Base-by-base conservation (phyloP, 2,113 vertebrate species). In the Benitochromis conjunctus region DNA sequence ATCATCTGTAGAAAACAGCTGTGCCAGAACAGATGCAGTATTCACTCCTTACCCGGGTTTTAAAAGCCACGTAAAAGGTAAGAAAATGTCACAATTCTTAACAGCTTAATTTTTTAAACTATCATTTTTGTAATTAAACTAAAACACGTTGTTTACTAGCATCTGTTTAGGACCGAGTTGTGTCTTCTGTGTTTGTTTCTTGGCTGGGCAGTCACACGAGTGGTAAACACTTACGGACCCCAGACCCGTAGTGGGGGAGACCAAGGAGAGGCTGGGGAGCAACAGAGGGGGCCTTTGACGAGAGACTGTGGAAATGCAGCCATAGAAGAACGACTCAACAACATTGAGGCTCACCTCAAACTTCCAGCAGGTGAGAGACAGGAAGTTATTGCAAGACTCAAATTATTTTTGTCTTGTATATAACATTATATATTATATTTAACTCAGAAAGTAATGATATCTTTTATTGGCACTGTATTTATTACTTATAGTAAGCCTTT, bases 11-110 rank as follows among this genome's bases (percentile, higher is more conserved):
- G 98, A 99, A 95, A 98, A 99, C 92, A 99, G 99, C 95, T 99
- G 99, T 96, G 99, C 99, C 91, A 97, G 99, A 96, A 99, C 99
- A 71, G 99, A 99, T 92, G 98, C 98, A 1, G 93, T 99, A 92
- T 99, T 99, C 92, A 99, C 98, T 57, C 98, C 99, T 12, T 99
- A 98, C 81, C 98, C 99, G 18, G 99, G 99, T 93, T 98, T 98
- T 95, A 99, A 98, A 97, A 99, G 99, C 95, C 99, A 99, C 19
- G 97, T 99, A 57, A 99, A 98, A 95, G 98, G 98, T 99, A 92
- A 90, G 85, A 84, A 58, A 48, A 78, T 21, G 16, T 82, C 53
- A 76, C 34, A 56, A 80, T 87, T 81, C 38, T 26, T 31, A 76
- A 76, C 16, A 34, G 71, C 71, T 76, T 76, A 19, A 34, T 74